Base-by-base conservation (phyloP, 2,888 invertebrate species). In the Pseudeuparius sepicola region DNA sequence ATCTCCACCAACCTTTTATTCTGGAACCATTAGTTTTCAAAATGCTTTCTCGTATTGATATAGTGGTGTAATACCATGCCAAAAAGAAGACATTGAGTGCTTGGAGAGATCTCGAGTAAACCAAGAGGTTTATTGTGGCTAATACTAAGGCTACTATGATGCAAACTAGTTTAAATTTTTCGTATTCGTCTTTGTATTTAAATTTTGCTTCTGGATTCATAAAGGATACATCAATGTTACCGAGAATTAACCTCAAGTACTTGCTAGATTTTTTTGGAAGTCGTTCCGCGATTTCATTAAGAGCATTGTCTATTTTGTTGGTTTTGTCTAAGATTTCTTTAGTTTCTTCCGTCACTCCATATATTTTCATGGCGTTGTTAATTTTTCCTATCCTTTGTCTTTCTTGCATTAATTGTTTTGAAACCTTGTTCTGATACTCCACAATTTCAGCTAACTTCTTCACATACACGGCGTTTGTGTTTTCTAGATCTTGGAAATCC, bases 1-100 rank as follows among this genome's bases (percentile, higher is more conserved):
- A 70, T 45, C 96, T 69, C 97, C 97, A 98, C 97, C 97, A 98
- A 11, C 94, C 96, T 63, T 86, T 87, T 50, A 88, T 86, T 53
- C 86, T 73, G 0, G 97, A 98, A 1, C 98, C 97, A 64, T 98
- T 98, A 36, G 96, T 90, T 63, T 89, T 90, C 24, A 98, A 71
- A 58, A 98, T 97, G 54, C 90, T 90, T 67, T 98, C 98, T 39
- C 98, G 77, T 57, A 98, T 97, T 31, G 97, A 96, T 49, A 98
- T 68, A 4, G 97, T 98, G 63, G 96, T 98, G 65, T 98, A 98
- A 65, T 98, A 98, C 97, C 97, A 98, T 3, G 98, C 97, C 53
- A 97, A 66, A 36, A 97, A 70, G 62, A 97, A 98, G 69, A 89
- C 79, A 54, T 86, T 78, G 46, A 79, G 73, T 55, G 88, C 66